Evolutionary conservation across 1,140 invertebrate species (phyloP), one percentile per base, ranked within the genome.

Genomic region (Cataglyphis hispanica): DNA sequence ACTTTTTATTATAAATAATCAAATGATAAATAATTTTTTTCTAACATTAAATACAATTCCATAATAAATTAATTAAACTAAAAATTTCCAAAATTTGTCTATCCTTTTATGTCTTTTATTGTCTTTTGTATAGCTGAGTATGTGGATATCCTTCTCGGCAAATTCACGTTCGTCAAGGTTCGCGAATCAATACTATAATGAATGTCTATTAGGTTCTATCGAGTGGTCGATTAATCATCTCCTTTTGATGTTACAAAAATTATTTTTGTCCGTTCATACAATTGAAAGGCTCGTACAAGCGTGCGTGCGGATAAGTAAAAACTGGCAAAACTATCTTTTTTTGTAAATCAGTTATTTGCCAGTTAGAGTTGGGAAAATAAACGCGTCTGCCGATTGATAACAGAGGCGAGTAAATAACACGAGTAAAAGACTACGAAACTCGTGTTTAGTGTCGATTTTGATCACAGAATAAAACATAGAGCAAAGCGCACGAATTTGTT

Each of bases 171-270:
- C 13, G 77, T 60, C 16, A 86, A 86, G n/a, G n/a, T n/a, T 86
- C 74, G 46, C 25, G 80, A 84, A 86, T 83, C 69, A 78, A 86
- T 84, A 67, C 67, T 27, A 74, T 83, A 83, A 83, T 61, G 53
- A n/a, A 74, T 25, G 40, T 19, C 13, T 53, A 31, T 31, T 31
- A 31, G 31, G 37, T 4, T 81, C 43, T 7, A 27, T 74, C 53
- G 25, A 60, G 37, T 74, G 37, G 78, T 19, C 67, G 78, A 56
- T 69, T 83, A 72, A 72, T 53, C 31, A 11, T 37, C 46, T 37
- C 10, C 7, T 13, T 34, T n/a, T 43, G 4, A 60, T 58, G 56
- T 61, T 83, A 60, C 53, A 13, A 83, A 83, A 83, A 74, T 83
- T 74, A 74, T 83, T 56, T 60, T 67, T 4, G 27, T 60, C 25